phyloP scores from a whole-genome alignment of 2,113 vertebrate species.

The Lasiurus borealis region DNA sequence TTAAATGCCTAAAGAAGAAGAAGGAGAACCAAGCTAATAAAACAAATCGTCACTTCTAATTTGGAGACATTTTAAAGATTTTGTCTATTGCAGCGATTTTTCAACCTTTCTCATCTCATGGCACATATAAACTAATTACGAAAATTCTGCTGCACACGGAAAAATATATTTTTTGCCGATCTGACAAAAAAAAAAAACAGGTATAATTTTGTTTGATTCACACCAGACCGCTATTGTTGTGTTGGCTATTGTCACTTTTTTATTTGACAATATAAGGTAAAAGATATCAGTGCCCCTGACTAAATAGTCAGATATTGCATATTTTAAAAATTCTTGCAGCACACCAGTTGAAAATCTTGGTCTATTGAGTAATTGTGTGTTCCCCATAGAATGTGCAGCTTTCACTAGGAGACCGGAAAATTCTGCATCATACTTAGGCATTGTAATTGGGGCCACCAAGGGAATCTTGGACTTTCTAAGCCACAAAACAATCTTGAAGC shows the following conservation, averaged over 20 bases:
- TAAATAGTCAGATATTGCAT: neutral
- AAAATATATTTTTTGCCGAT: neutral
- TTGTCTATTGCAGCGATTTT: neutral
- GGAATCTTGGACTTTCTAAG: neutral
- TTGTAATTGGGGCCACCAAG: neutral
- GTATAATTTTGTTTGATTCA: neutral
- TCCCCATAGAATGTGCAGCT: rapidly evolving
- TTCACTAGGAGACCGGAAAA: neutral
- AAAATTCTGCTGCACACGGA: neutral
- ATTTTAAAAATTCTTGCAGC: neutral
- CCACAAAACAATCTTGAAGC: neutral
- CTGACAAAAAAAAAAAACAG: neutral
- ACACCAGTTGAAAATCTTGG: neutral
- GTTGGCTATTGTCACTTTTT: neutral
- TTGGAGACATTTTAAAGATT: neutral
- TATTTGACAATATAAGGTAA: neutral
- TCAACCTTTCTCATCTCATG: neutral
- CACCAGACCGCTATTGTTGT: neutral
- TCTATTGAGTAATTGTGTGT: too few relatives aligned
- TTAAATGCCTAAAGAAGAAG: neutral
- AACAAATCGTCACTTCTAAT: neutral
- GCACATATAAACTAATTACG: neutral
- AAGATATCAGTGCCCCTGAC: neutral
- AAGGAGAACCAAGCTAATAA: neutral
- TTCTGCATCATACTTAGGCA: neutral